Percentiles rank a stretch among this genome's conserved stretches.
Evolutionary conservation across 30 jellyfish, hydroid and myxozoan genomes (phyloP).

Genomic region (Pelagia noctiluca): DNA sequence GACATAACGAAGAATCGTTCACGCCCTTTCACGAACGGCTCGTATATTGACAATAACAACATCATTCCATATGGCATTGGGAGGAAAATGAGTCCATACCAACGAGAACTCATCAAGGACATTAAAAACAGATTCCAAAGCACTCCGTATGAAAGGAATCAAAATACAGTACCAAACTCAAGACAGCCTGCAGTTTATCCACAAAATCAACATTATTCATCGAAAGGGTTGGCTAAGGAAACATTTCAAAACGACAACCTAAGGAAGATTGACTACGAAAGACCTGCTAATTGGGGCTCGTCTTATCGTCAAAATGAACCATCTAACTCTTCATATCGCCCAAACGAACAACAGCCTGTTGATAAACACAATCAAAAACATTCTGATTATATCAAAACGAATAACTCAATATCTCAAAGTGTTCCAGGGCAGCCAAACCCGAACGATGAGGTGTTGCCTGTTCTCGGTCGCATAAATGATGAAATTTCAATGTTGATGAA

Average conservation of each 20-base stretch:
- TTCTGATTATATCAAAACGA: too few relatives aligned
- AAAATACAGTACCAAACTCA: background rate
- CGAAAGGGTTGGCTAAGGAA: too few relatives aligned
- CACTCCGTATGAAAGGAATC: background rate
- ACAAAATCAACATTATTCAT: too few relatives aligned
- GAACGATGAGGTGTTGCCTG: slow-evolving; percentile 34
- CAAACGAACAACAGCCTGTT: background rate
- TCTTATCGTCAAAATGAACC: background rate
- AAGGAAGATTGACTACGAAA: background rate
- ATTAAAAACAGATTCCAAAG: background rate
- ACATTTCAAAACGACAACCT: too few relatives aligned
- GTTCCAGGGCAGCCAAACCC: background rate
- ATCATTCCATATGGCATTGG: too few relatives aligned
- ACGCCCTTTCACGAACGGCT: too few relatives aligned
- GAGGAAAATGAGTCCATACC: background rate
- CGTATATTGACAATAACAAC: too few relatives aligned
- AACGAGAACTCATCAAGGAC: background rate
- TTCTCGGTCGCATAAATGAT: slow-evolving; percentile 51
- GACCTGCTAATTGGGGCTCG: slow-evolving; percentile 6
- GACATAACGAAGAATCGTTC: background rate
- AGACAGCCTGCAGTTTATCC: too few relatives aligned
- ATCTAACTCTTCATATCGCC: background rate
- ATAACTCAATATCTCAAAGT: too few relatives aligned
- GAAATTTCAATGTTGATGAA: slow-evolving; percentile 44
- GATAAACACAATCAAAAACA: background rate